Evolutionary conservation across 1,140 invertebrate species (phyloP).

Genomic region (Sweltsa coloradensis): DNA sequence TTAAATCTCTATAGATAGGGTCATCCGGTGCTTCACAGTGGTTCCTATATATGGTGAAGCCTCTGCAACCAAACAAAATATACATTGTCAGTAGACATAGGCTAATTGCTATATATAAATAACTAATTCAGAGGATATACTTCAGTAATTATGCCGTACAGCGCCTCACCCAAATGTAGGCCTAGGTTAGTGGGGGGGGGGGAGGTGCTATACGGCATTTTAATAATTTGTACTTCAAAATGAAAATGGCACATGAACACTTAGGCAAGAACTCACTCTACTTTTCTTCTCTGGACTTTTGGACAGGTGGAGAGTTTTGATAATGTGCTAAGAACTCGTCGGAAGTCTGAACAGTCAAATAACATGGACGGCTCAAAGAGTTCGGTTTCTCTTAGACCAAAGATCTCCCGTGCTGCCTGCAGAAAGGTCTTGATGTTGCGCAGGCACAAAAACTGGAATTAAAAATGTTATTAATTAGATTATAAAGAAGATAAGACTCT

Average conservation of each 20-base stretch:
- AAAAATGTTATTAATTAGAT: too few species aligned
- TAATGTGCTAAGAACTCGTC: conserved; percentile 77
- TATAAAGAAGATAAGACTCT: too few species aligned
- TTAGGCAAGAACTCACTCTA: conserved; percentile 47
- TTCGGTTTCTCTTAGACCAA: conserved; percentile 72
- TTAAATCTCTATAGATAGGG: conserved; percentile 68
- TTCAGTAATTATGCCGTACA: too few species aligned
- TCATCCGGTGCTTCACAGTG: conserved; percentile 65
- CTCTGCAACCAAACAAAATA: conserved; percentile 40
- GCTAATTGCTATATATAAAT: too few species aligned
- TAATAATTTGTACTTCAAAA: background rate
- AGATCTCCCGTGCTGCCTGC: conserved; percentile 65
- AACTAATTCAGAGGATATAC: too few species aligned
- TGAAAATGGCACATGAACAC: background rate
- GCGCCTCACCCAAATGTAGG: too few species aligned
- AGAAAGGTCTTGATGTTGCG: conserved; percentile 90
- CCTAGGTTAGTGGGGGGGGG: too few species aligned
- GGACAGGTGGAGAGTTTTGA: conserved; percentile 74
- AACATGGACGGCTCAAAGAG: conserved; percentile 86
- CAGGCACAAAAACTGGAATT: conserved; percentile 82
- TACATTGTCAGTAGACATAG: too few species aligned
- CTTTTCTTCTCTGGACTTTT: conserved; percentile 46
- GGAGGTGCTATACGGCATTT: too few species aligned
- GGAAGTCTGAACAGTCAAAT: conserved; percentile 89
- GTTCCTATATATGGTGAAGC: conserved; percentile 49